Percentiles rank a stretch among this genome's conserved stretches.
Conservation (phyloP, 2,888 invertebrate species). For the Acrobasis suavella region DNA sequence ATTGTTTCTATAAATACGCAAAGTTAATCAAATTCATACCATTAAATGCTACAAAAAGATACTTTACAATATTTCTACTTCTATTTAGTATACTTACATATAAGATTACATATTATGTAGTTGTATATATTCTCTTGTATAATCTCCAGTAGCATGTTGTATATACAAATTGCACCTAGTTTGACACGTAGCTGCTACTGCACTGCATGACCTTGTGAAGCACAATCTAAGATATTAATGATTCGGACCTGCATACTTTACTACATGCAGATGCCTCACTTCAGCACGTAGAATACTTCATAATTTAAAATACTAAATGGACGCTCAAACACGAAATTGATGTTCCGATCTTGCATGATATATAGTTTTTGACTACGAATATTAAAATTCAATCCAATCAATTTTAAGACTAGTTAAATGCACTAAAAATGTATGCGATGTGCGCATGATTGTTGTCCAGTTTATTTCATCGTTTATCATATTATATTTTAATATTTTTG, state of each 20-base stretch:
- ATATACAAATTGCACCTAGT: conserved; percentile 49
- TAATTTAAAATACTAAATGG: conserved; percentile 40
- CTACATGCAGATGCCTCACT: conserved; percentile 33
- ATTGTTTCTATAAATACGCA: not conserved
- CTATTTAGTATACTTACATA: not conserved
- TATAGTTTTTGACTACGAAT: not conserved
- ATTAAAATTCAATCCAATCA: not conserved
- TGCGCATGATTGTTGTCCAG: conserved; percentile 38
- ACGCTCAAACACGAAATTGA: conserved; percentile 70
- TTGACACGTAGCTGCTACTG: conserved; percentile 53
- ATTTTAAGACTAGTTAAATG: conserved; percentile 5
- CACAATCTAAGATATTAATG: conserved; percentile 43
- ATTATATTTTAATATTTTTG: conserved; percentile 38
- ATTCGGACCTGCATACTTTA: conserved; percentile 33
- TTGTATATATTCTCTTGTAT: conserved; percentile 22
- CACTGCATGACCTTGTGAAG: conserved; percentile 64
- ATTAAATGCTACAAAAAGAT: not conserved
- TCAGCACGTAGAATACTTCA: conserved; percentile 33
- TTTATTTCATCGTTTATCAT: conserved; percentile 27
- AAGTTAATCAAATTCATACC: conserved; percentile 16
- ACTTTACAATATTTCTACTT: not conserved
- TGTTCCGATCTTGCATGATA: conserved; percentile 37
- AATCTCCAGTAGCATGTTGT: conserved; percentile 42
- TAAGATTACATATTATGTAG: not conserved
- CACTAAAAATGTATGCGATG: conserved; percentile 28